Evolutionary conservation across 2,113 vertebrate species (phyloP).

Genomic region (Athene cunicularia): DNA sequence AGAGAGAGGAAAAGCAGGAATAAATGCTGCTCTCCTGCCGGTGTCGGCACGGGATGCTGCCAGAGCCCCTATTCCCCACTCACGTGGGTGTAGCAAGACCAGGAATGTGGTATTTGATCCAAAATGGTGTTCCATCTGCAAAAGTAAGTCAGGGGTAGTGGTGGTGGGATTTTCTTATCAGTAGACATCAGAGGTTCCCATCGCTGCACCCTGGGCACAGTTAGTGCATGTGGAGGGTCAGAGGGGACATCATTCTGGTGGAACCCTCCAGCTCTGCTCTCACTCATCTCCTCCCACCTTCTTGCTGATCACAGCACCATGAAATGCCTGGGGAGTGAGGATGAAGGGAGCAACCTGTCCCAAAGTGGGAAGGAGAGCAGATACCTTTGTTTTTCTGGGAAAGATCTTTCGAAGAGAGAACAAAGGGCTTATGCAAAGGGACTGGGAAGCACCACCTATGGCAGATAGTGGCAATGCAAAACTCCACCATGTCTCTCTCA

Average conservation of each 20-base stretch:
- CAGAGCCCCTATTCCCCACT: background rate
- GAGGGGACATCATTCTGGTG: background rate
- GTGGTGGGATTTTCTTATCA: background rate
- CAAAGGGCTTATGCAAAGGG: background rate
- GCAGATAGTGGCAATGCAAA: background rate
- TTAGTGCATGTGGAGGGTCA: fast-evolving
- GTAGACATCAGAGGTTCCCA: background rate
- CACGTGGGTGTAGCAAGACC: background rate
- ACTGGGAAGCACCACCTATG: background rate
- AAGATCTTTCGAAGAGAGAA: background rate
- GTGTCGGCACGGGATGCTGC: background rate
- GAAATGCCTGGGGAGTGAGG: background rate
- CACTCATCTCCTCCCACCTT: background rate
- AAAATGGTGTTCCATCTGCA: background rate
- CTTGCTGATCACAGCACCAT: fast-evolving
- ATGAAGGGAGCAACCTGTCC: background rate
- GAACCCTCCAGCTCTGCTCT: background rate
- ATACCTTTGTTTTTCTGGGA: background rate
- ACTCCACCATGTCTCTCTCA: background rate
- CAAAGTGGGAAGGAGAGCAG: background rate
- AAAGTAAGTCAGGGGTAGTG: background rate
- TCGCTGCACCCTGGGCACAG: background rate
- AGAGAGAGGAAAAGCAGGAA: background rate
- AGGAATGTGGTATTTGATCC: background rate
- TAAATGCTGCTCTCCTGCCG: background rate